Percentiles rank a stretch among this genome's conserved stretches.
Conservation (phyloP, 2,797 vertebrate species). For the Muscicapa striata region DNA sequence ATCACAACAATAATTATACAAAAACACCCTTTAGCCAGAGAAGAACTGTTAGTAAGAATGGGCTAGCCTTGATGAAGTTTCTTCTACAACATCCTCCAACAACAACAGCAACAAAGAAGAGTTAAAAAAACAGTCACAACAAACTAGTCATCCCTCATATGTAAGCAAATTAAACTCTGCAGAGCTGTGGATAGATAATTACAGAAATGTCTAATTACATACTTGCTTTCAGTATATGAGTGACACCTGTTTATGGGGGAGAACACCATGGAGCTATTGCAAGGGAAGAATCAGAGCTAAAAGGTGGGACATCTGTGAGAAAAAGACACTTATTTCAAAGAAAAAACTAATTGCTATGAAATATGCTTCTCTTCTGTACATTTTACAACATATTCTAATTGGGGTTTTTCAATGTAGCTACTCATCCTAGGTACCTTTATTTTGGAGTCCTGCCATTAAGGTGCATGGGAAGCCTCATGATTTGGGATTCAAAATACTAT, state of each 20-base stretch:
- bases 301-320: background rate
- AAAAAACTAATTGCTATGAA: fast-evolving
- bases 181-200: background rate
- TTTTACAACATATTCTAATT: background rate
- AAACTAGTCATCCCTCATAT: background rate
- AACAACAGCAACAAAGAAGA: background rate
- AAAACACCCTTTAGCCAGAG: background rate
- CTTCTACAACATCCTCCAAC: background rate
- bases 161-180: background rate
- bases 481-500: background rate
- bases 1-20: background rate
- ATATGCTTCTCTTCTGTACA: background rate
- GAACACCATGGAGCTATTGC: background rate
- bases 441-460: background rate
- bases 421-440: background rate
- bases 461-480: background rate
- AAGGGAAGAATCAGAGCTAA: background rate
- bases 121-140: background rate
- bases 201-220: background rate
- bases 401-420: background rate
- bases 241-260: background rate
- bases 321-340: background rate
- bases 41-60: background rate
- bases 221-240: background rate
- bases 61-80: background rate